A percentile compares a stretch with the other conserved stretches of the same genome.
Conservation (phyloP, 2,888 invertebrate genomes). For the Anagyrus pseudococci region DNA sequence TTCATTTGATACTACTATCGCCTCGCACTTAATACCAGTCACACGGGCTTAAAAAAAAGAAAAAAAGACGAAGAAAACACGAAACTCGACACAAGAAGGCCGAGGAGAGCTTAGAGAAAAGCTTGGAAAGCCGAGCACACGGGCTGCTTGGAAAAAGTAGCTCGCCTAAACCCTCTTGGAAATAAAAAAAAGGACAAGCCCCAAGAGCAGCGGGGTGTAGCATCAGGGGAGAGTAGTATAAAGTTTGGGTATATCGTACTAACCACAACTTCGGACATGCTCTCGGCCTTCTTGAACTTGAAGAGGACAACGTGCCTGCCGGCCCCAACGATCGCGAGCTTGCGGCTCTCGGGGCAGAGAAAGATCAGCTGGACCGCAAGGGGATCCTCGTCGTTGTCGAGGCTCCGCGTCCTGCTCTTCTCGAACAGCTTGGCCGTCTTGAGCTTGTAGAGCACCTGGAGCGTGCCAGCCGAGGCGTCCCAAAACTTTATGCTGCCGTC, state of each 20-base stretch:
- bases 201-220: too few species aligned
- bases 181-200: too few species aligned
- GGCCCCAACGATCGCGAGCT: conserved; percentile 88
- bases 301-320: conserved; percentile 94
- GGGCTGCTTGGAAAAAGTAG: too few species aligned
- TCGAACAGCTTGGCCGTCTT: conserved; percentile 94
- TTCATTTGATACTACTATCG: too few species aligned
- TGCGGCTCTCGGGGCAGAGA: conserved; percentile 91
- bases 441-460: conserved; percentile 96
- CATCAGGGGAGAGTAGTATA: too few species aligned
- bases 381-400: conserved; percentile 82
- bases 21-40: too few species aligned
- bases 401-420: conserved; percentile 70
- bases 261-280: conserved; percentile 81
- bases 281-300: conserved; percentile 93
- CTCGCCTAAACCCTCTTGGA: too few species aligned
- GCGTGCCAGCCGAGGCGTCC: conserved; percentile 96
- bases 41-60: too few species aligned
- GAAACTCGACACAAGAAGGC: too few species aligned
- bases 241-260: conserved; percentile 47
- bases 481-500: conserved; percentile 99
- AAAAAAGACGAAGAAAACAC: too few species aligned
- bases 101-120: too few species aligned
- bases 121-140: too few species aligned
- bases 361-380: conserved; percentile 89